Conservation (phyloP, 2,797 vertebrate species). For the Tenualosa ilisha region DNA sequence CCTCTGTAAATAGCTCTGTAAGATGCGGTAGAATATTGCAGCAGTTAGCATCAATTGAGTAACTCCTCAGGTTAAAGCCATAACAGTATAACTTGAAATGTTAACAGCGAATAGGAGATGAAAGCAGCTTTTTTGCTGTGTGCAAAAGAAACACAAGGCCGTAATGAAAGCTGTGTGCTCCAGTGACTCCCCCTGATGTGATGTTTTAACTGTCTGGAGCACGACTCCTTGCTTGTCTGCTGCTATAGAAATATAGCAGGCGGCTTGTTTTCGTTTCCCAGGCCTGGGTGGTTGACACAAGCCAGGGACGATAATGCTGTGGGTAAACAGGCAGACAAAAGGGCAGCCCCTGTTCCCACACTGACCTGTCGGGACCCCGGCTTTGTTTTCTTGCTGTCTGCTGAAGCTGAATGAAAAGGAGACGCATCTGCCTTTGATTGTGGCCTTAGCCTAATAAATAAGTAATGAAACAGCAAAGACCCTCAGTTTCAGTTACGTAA, state of each 20-base stretch:
- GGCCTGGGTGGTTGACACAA: constrained; percentile 59
- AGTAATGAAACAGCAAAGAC: not conserved
- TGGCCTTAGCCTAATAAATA: not conserved
- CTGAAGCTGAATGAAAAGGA: not conserved
- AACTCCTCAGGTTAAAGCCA: not conserved
- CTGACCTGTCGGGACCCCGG: constrained; percentile 53
- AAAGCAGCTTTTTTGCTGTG: not conserved
- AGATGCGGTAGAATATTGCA: not conserved
- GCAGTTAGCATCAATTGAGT: not conserved
- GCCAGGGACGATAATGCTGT: constrained; percentile 57
- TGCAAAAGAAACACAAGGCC: not conserved
- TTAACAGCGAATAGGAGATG: not conserved
- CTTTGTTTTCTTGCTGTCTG: constrained; percentile 50
- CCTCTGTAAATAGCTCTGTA: constrained; percentile 1
- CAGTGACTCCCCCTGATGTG: not conserved
- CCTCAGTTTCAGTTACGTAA: not conserved
- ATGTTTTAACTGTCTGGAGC: constrained; percentile 28
- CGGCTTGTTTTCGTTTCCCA: constrained; percentile 67
- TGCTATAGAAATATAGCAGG: constrained; percentile 38
- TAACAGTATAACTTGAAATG: not conserved
- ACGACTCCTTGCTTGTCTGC: constrained; percentile 35
- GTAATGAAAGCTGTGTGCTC: not conserved
- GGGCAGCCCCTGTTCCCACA: constrained; percentile 64
- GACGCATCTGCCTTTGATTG: not conserved
- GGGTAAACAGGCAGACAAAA: constrained; percentile 72